These are phyloP conservation scores for Grammomys surdaster DNA, from an alignment of 2,113 vertebrate species.

Conservation along the genomic window DNA sequence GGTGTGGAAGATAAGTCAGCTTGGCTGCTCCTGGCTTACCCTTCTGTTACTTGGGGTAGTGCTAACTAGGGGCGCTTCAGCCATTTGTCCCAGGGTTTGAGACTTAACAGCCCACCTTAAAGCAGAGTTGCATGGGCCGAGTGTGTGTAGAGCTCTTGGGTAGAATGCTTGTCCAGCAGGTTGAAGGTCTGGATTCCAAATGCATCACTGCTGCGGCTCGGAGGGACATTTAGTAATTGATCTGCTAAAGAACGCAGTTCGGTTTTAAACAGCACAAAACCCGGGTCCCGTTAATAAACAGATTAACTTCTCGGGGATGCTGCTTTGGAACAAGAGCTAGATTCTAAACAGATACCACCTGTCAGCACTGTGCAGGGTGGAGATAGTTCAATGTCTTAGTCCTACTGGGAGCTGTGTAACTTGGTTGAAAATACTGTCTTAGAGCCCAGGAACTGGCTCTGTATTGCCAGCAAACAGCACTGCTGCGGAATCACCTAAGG, in stretches of 20 bases:
- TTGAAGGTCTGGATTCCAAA: neutral
- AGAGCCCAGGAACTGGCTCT: neutral
- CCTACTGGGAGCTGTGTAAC: neutral
- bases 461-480: too few species aligned
- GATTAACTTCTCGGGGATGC: neutral
- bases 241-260: neutral
- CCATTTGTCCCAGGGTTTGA: neutral
- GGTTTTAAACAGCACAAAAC: neutral
- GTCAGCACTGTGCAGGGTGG: neutral
- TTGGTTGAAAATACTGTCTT: neutral
- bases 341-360: neutral
- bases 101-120: neutral
- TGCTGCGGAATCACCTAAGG: neutral
- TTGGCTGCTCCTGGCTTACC: fast-evolving
- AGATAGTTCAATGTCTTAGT: neutral
- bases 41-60: neutral
- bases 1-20: neutral
- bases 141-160: too few species aligned
- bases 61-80: neutral
- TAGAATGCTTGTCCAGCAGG: too few species aligned
- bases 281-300: too few species aligned
- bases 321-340: neutral
- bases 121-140: neutral
- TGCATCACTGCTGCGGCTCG: neutral
- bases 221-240: too few species aligned